Evolutionary conservation across 2,113 vertebrate species (phyloP), one percentile per base, ranked within the genome.

Genomic region (Fregata magnificens): DNA sequence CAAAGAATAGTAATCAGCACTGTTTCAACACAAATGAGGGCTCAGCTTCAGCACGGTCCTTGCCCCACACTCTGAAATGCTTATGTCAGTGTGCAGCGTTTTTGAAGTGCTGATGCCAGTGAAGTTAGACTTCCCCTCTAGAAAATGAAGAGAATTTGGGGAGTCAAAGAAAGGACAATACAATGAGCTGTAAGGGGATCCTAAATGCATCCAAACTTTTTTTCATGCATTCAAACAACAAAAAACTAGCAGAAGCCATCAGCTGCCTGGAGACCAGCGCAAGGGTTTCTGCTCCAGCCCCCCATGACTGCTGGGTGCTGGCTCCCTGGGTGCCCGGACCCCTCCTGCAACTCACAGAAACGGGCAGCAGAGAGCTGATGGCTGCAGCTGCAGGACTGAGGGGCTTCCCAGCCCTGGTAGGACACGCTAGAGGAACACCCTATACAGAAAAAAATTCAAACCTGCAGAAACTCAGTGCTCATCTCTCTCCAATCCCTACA

Each of bases 21-120:
- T 22, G 36, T 56, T 89, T 71, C 50, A 45, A 44, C 40, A 36
- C 31, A 76, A 94, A 22, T 7, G 38, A 78, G 36, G 34, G 74
- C 49, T 88, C 62, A 16, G 38, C 71, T 88, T 76, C 16, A 0
- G 70, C 83, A 59, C 11, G 5, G 59, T 72, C 76, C 71, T 81
- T 62, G 65, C 55, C 69, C 69, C 65, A 52, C 24, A 9, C 56
- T 82, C 72, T 56, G 90, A 88, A 69, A 79, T n/a, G 74, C 44
- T 85, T 38, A 15, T 14, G 58, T 59, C 77, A 73, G 59, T 49
- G 67, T 10, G 67, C 49, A 53, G 44, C 1, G 4, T 11, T 80
- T 74, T 38, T 28, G 67, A 83, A 93, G 84, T 55, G 95, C 91
- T 91, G 86, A 83, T 76, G 79, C 40, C 66, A 61, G 45, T 28